Evolutionary conservation across 2,888 invertebrate species (phyloP).

Genomic region (Muschampia plurimacula): DNA sequence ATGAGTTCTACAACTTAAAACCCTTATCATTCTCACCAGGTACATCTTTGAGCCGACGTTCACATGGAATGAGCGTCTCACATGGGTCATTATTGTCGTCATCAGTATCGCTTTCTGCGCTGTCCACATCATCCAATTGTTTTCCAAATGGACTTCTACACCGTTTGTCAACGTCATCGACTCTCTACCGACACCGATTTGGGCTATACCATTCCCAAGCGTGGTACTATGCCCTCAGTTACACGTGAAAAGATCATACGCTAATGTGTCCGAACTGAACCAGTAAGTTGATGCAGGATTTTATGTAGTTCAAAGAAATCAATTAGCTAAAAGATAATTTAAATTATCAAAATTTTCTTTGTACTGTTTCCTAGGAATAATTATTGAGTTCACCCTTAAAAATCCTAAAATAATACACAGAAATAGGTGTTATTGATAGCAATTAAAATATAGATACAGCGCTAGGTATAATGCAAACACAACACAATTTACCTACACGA

Average conservation of each 20-base stretch:
- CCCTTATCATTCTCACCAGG: constrained; percentile 50
- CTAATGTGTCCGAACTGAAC: constrained; percentile 64
- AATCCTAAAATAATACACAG: too few relatives aligned
- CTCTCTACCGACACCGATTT: constrained; percentile 75
- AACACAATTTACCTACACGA: too few relatives aligned
- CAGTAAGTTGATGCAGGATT: constrained; percentile 58
- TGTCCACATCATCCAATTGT: constrained; percentile 70
- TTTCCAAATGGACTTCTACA: constrained; percentile 73
- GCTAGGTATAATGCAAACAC: too few relatives aligned
- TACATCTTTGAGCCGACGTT: constrained; percentile 79
- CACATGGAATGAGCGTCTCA: constrained; percentile 65
- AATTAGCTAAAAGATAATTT: not conserved
- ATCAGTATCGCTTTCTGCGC: constrained; percentile 72
- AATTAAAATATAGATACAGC: too few relatives aligned
- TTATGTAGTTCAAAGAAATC: not conserved
- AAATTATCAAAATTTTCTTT: too few relatives aligned
- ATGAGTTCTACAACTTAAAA: too few relatives aligned
- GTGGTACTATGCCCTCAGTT: constrained; percentile 78
- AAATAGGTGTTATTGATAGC: too few relatives aligned
- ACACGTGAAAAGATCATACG: constrained; percentile 68
- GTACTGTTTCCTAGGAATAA: too few relatives aligned
- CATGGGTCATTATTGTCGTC: constrained; percentile 73
- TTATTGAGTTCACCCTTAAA: too few relatives aligned
- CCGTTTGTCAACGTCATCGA: constrained; percentile 81
- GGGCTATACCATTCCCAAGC: constrained; percentile 79